Evolutionary conservation across 1,140 invertebrate species (phyloP).

Genomic region (Conus ventricosus): DNA sequence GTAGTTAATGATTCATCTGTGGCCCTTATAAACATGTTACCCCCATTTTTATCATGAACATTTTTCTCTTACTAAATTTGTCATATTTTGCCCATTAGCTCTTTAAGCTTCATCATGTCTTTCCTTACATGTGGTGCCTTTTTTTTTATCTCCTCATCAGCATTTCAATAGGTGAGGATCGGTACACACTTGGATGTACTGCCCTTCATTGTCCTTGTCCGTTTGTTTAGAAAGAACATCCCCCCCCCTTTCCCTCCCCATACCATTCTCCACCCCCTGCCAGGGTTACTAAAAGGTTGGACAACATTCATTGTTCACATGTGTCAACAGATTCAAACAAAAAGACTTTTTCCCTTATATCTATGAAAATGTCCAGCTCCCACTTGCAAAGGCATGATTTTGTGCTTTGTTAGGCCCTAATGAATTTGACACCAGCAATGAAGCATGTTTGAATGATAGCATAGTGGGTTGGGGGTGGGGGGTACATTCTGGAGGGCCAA

Average conservation of each 20-base stretch:
- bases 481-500: too few relatives aligned
- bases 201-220: neutral
- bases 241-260: neutral
- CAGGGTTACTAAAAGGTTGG: neutral
- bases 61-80: too few relatives aligned
- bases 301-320: neutral
- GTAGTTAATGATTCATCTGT: neutral
- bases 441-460: neutral
- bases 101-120: too few relatives aligned
- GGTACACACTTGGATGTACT: too few relatives aligned
- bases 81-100: too few relatives aligned
- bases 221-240: neutral
- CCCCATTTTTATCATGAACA: too few relatives aligned
- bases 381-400: neutral
- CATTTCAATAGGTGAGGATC: too few relatives aligned
- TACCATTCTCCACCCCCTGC: neutral
- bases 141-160: too few relatives aligned
- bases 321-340: neutral
- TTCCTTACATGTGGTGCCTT: too few relatives aligned
- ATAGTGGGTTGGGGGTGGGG: neutral
- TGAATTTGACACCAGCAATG: neutral
- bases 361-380: too few relatives aligned
- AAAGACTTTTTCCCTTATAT: neutral
- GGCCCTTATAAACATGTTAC: neutral
- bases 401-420: neutral